Evolutionary conservation across 2,888 invertebrate species (phyloP).

Genomic region (Volucella zonaria): DNA sequence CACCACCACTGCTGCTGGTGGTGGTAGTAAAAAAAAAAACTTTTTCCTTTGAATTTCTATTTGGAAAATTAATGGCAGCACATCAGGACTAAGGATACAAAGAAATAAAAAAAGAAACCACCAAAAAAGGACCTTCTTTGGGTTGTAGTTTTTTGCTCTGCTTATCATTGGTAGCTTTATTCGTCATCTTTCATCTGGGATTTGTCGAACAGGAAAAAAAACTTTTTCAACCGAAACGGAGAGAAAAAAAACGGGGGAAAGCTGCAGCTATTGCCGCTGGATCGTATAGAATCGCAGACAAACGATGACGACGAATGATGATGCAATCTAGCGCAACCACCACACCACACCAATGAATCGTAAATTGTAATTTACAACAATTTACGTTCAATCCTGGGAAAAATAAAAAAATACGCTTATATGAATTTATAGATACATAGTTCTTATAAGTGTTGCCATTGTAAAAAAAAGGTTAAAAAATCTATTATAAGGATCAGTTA

Average conservation of each 20-base stretch:
- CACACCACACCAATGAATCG: constrained; percentile 51
- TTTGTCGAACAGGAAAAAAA: constrained; percentile 51
- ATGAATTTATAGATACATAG: constrained; percentile 3
- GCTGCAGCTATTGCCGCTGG: background rate
- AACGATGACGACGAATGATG: constrained; percentile 49
- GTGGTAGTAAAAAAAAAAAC: constrained; percentile 16
- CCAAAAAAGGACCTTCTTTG: constrained; percentile 15
- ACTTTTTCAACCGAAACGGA: background rate
- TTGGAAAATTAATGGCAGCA: constrained; percentile 65
- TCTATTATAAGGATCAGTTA: no score
- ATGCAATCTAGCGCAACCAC: constrained; percentile 54
- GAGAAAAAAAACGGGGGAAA: background rate
- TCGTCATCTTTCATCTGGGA: constrained; percentile 59
- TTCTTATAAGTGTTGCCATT: no score
- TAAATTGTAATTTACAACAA: constrained; percentile 67
- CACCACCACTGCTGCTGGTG: background rate
- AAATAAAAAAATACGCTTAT: background rate
- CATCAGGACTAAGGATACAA: constrained; percentile 7
- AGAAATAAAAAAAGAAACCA: background rate
- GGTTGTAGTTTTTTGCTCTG: constrained; percentile 14
- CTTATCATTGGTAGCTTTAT: constrained; percentile 62
- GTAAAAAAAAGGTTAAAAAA: no score
- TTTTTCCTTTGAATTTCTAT: constrained; percentile 59
- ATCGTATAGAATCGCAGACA: constrained; percentile 3
- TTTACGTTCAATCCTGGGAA: constrained; percentile 34